Evolutionary conservation across 2,113 vertebrate genomes (phyloP), one percentile per base, ranked within the genome.

Genomic region (Paraplagusia blochii): DNA sequence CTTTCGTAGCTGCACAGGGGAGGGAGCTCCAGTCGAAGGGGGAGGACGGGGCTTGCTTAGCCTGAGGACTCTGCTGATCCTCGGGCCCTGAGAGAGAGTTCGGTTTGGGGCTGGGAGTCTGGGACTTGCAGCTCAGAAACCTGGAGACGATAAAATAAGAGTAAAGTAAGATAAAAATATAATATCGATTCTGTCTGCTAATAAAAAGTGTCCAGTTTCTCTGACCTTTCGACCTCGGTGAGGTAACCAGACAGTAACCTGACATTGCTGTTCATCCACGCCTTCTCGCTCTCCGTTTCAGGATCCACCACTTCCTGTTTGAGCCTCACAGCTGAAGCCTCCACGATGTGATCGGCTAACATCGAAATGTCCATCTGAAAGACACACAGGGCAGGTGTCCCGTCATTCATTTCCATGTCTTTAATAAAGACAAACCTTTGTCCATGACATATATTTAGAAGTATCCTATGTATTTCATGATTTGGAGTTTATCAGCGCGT

Each of bases 191-290:
- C 7, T 17, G 7, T 53, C 46, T 33, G 8, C 39, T 13, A 3
- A 51, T 44, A 54, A 39, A 34, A 43, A 54, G 1, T 9, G n/a
- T 19, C 10, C 0, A 43, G 42, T 22, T 58, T 4, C 12, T 35
- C 72, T 66, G 51, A 90, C 90, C 87, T 85, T 75, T 99, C 95
- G 0, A 93, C 92, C 44, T 98, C 95, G 22, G 92, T 91, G 44
- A 99, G 94, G 88, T 98, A 99, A 90, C 92, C 92, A 85, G 97
- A 94, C 90, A 99, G 90, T 92, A 94, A 96, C 90, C 91, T 95
- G 91, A 97, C 93, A 0, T 94, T 93, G 77, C 90, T 93, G 87
- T 90, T 92, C 64, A 95, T 86, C 62, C 90, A 80, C 57, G 87
- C 72, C 14, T 82, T 86, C 8, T 92, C 93, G 1, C 88, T 81